A percentile compares a stretch with the other conserved stretches of the same genome.
Conservation (phyloP, 2,797 vertebrate species). For the Schizopygopsis malacanthus region DNA sequence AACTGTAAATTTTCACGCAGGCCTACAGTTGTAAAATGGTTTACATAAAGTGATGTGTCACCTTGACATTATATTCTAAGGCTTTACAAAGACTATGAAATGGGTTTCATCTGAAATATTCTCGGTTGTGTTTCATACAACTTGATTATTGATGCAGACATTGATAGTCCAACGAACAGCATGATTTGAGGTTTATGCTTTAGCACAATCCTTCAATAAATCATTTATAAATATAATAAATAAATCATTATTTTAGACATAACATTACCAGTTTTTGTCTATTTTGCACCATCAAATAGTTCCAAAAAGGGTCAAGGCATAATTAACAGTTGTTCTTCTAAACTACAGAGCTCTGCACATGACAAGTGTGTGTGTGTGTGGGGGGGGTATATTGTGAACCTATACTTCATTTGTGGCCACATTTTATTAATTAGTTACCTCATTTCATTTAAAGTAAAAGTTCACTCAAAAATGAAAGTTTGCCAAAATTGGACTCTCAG, state of each 20-base stretch:
- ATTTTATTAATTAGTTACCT: not conserved
- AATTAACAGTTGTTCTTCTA: not conserved
- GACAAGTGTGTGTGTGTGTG: too few species aligned
- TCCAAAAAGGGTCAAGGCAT: not conserved
- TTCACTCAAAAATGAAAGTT: not conserved
- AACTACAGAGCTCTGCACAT: not conserved
- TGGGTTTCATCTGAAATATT: not conserved
- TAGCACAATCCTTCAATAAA: not conserved
- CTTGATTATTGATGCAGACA: not conserved
- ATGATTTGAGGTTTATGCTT: too few species aligned
- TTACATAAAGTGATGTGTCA: not conserved
- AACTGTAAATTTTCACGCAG: not conserved
- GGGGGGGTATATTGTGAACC: not conserved
- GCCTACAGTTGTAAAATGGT: not conserved
- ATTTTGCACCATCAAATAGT: not conserved
- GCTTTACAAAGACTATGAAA: not conserved
- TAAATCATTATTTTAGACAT: not conserved
- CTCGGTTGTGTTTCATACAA: not conserved
- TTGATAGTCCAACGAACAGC: not conserved
- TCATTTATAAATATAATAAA: not conserved
- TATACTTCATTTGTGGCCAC: not conserved
- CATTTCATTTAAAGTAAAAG: not conserved
- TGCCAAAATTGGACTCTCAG: not conserved
- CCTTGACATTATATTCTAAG: not conserved
- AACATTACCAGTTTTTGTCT: not conserved